phyloP scores from a whole-genome alignment of 2,113 vertebrate species.

The Nannospalax galili region DNA sequence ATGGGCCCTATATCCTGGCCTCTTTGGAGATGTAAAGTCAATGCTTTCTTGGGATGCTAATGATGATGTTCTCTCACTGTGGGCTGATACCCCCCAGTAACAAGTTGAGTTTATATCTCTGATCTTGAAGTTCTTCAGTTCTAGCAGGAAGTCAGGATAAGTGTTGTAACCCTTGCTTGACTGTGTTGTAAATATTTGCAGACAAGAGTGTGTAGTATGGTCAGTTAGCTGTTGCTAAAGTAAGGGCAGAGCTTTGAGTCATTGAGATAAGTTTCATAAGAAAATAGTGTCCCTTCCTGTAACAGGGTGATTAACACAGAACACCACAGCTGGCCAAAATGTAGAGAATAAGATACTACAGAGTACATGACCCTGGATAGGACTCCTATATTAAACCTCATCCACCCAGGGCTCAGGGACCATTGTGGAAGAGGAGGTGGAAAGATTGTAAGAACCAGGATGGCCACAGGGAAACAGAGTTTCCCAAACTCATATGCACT shows the following conservation, averaged over 20 bases:
- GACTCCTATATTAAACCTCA: no score
- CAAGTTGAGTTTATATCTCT: background rate
- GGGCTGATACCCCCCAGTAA: background rate
- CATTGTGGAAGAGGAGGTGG: no score
- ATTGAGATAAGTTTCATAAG: background rate
- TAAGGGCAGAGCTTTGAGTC: background rate
- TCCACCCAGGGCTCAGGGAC: no score
- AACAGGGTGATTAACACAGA: no score
- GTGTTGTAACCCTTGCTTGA: slow-evolving; percentile 4
- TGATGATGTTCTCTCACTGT: background rate
- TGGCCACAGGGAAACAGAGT: no score
- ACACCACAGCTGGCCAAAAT: no score
- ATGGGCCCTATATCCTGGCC: no score
- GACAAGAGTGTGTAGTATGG: background rate
- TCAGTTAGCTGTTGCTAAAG: background rate
- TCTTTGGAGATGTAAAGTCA: background rate
- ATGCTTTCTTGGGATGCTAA: background rate
- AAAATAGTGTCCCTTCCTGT: no score
- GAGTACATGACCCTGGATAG: no score
- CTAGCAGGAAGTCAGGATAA: background rate
- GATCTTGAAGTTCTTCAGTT: background rate
- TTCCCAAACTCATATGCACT: no score
- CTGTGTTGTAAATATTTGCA: background rate
- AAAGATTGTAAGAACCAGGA: no score
- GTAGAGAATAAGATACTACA: no score